Percentiles rank a stretch among this genome's conserved stretches.
These are phyloP conservation scores for Paedocypris micromegethes DNA, from an alignment of 2,797 vertebrate genomes.

Conservation along the genomic window DNA sequence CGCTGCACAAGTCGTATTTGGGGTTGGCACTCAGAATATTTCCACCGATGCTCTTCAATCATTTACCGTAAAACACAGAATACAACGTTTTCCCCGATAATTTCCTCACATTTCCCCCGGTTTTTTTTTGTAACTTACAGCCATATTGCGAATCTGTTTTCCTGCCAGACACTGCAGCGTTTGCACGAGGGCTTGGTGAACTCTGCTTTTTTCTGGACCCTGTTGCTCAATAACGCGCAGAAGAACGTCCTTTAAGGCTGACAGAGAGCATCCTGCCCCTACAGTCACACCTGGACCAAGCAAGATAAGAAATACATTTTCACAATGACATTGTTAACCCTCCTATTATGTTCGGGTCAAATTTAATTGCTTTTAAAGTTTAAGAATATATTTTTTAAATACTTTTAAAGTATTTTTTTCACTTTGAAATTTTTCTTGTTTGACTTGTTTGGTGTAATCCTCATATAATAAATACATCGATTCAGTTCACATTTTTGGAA, in stretches of 20 bases:
- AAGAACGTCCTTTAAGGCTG: conserved; percentile 63
- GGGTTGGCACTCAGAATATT: conserved; percentile 69
- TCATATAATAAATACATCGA: too few relatives aligned
- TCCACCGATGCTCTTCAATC: conserved; percentile 71
- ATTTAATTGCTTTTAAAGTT: too few relatives aligned
- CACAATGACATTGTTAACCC: too few relatives aligned
- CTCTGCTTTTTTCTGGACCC: conserved; percentile 59
- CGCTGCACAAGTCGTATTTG: conserved; percentile 72
- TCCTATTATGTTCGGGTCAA: too few relatives aligned
- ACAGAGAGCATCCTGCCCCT: conserved; percentile 71
- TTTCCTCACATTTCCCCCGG: background rate
- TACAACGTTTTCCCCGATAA: background rate
- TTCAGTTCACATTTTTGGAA: too few relatives aligned
- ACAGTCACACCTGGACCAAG: conserved; percentile 54
- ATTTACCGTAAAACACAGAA: background rate
- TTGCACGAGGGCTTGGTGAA: conserved; percentile 61
- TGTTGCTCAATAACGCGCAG: conserved; percentile 49
- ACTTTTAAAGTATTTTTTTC: too few relatives aligned
- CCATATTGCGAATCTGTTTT: conserved; percentile 73
- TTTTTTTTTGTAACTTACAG: conserved; percentile 55
- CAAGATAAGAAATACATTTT: too few relatives aligned
- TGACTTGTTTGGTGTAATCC: too few relatives aligned
- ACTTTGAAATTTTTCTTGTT: too few relatives aligned
- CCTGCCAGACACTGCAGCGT: conserved; percentile 65
- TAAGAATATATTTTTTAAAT: too few relatives aligned